Evolutionary conservation across 2,888 invertebrate genomes (phyloP).

Genomic region (Tenthredo amoena): DNA sequence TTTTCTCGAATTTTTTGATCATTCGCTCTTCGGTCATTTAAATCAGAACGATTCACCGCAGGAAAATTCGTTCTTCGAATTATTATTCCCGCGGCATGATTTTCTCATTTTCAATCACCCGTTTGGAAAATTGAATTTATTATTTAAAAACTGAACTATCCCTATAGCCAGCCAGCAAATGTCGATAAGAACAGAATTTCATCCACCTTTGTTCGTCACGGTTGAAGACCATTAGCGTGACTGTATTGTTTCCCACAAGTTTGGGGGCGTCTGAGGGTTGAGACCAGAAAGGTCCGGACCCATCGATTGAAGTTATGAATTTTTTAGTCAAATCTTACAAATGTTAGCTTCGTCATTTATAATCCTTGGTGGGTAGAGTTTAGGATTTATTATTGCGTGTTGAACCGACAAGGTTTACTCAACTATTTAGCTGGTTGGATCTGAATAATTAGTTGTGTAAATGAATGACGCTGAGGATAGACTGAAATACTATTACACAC

Average conservation of each 20-base stretch:
- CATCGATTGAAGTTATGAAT: constrained; percentile 40
- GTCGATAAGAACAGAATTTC: background rate
- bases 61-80: too few species aligned
- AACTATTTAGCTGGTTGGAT: constrained; percentile 29
- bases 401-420: constrained; percentile 39
- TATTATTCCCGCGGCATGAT: too few species aligned
- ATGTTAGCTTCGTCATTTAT: background rate
- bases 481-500: background rate
- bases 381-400: constrained; percentile 18
- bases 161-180: background rate
- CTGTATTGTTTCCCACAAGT: background rate
- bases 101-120: background rate
- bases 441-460: constrained; percentile 34
- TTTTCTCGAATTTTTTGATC: too few species aligned
- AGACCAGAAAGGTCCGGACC: constrained; percentile 9
- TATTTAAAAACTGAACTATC: background rate
- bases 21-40: too few species aligned
- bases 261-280: background rate
- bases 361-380: background rate
- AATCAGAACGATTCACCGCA: too few species aligned
- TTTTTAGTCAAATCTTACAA: constrained; percentile 7
- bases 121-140: background rate
- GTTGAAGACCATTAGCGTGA: background rate
- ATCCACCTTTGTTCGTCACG: background rate
- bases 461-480: constrained; percentile 3